These are phyloP conservation scores for Fistularia tabacaria DNA, from an alignment of 2,797 vertebrate species.

Conservation along the genomic window DNA sequence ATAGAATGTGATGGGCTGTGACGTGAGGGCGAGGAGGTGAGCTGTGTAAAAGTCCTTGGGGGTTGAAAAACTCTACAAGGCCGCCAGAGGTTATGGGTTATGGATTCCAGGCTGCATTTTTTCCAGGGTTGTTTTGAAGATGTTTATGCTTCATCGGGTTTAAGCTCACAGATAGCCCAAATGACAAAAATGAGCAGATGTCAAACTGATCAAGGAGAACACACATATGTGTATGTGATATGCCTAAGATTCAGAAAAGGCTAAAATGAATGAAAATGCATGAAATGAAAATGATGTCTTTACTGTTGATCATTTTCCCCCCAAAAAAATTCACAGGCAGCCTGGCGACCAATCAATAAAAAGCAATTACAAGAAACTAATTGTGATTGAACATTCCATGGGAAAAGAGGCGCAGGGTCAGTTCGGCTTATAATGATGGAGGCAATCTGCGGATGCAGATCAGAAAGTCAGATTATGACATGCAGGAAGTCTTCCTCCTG, in stretches of 20 bases:
- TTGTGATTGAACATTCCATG: no score
- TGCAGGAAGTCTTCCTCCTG: constrained; percentile 9
- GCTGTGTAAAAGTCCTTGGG: constrained; percentile 36
- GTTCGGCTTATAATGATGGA: no score
- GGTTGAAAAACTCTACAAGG: constrained; percentile 25
- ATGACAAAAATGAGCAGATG: constrained; percentile 25
- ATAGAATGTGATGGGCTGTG: constrained; percentile 37
- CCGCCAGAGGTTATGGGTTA: constrained; percentile 39
- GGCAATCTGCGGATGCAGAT: constrained; percentile 12
- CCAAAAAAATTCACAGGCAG: no score
- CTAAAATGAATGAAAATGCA: no score
- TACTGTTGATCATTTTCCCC: no score
- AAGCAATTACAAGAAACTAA: no score
- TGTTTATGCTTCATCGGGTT: constrained; percentile 36
- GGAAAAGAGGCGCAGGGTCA: no score
- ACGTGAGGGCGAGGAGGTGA: constrained; percentile 55
- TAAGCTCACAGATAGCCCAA: constrained; percentile 12
- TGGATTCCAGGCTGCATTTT: constrained; percentile 14
- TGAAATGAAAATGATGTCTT: no score
- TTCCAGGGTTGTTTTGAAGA: constrained; percentile 39
- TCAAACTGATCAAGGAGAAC: constrained; percentile 14
- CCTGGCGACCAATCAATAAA: no score
- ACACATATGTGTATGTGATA: no score
- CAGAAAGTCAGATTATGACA: constrained; percentile 11
- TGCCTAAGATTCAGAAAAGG: no score